Evolutionary conservation across 2,113 vertebrate species (phyloP).

Genomic region (Myiopsitta monachus): DNA sequence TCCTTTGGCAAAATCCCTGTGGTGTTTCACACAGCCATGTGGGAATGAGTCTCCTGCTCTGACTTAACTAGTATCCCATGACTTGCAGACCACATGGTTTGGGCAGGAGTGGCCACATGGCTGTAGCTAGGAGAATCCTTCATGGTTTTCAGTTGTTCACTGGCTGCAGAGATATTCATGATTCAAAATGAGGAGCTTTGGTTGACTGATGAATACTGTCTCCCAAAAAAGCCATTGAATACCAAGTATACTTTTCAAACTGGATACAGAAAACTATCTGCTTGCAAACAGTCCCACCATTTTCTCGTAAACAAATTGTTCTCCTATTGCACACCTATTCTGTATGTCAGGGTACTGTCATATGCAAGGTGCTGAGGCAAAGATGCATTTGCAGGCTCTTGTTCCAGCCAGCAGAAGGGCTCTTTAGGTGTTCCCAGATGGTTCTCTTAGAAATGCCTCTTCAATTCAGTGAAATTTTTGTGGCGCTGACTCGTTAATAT

Average conservation of each 20-base stretch:
- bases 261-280: conserved; percentile 13
- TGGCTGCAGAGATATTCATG: background rate
- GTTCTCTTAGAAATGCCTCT: background rate
- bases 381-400: background rate
- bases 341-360: background rate
- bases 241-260: conserved; percentile 40
- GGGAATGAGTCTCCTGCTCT: background rate
- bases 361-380: background rate
- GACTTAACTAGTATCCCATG: background rate
- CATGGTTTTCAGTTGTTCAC: background rate
- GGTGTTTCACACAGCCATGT: background rate
- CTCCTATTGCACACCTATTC: background rate
- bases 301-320: conserved; percentile 40
- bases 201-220: conserved; percentile 36
- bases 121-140: background rate
- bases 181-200: background rate
- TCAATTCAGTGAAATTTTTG: conserved; percentile 43
- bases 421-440: conserved; percentile 42
- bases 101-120: background rate
- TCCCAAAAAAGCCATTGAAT: conserved; percentile 28
- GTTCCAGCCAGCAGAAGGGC: conserved; percentile 28
- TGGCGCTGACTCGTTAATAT: background rate
- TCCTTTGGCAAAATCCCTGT: background rate
- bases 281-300: background rate
- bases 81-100: background rate